A percentile compares a stretch with the other conserved stretches of the same genome.
Conservation (phyloP, 2,888 invertebrate genomes). For the Callimorpha dominula region DNA sequence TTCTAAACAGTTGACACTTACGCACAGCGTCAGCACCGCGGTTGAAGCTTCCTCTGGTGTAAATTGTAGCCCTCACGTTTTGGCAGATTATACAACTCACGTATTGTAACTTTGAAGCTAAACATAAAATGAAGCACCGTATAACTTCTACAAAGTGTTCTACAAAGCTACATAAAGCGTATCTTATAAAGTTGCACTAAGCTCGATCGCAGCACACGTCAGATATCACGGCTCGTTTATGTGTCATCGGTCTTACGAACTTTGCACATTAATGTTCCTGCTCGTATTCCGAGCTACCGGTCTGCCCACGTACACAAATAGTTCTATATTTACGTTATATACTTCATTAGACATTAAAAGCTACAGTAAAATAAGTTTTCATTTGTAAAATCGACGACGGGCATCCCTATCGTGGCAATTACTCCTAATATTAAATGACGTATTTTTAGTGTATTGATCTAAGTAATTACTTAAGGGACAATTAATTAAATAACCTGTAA, state of each 20-base stretch:
- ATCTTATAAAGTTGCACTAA: constrained; percentile 19
- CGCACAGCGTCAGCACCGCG: no score
- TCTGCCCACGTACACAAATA: background rate
- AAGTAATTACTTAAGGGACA: background rate
- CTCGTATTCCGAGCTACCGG: constrained; percentile 52
- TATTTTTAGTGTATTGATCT: background rate
- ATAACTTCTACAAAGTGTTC: constrained; percentile 13
- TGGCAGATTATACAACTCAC: background rate
- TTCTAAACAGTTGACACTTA: background rate
- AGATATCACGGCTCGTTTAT: constrained; percentile 18
- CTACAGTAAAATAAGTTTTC: background rate
- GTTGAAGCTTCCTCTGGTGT: background rate
- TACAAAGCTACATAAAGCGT: constrained; percentile 11
- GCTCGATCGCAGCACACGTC: constrained; percentile 26
- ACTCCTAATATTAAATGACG: background rate
- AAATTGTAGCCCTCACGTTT: background rate
- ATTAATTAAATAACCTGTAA: no score
- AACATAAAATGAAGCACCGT: constrained; percentile 4
- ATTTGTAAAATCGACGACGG: background rate
- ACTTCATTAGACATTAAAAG: background rate
- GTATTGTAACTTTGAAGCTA: background rate
- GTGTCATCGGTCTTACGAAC: constrained; percentile 23
- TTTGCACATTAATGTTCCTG: constrained; percentile 48
- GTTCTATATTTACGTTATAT: background rate
- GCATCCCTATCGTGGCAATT: background rate